Base-by-base conservation (phyloP, 2,113 vertebrate species). In the Nothocercus julius region DNA sequence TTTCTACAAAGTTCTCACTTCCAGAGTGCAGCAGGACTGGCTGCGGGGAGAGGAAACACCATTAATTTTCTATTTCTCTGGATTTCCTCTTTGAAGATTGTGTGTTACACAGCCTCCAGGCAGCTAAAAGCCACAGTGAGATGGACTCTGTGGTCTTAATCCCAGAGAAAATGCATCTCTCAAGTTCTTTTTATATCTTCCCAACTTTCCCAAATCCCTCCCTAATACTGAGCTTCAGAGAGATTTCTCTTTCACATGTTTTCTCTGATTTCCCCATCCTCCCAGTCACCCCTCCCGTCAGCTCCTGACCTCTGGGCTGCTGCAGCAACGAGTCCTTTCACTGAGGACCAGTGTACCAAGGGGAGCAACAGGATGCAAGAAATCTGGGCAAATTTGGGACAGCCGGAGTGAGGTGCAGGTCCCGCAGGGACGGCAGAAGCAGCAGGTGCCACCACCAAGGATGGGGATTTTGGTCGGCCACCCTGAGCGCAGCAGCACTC, bases 131-230 rank as follows among this genome's bases (percentile, higher is more conserved):
- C 42, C 78, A 45, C 76, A 8, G 45, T 1, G 42, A 87, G 85
- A 73, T 36, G 70, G 73, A 58, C 80, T 91, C 77, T 36, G 68
- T 22, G 66, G 36, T 88, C 70, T 92, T 94, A 93, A 96, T 96
- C 87, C 91, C 64, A 51, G 51, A 75, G 87, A 95, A 96, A 92
- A 92, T 1, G 1, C 75, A 56, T 78, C 66, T 79, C 81, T 87
- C 58, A 44, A 82, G 68, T 64, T 51, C 56, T 75, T 85, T 93
- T 89, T 87, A n/a, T 45, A 89, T 66, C 56, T 82, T 42, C 88
- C 81, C 75, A 66, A 21, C 85, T 63, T 86, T 82, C 80, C 68
- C 87, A 91, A 93, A 96, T 92, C 95, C 90, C 86, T 64, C 44
- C 45, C 80, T 95, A 80, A 93, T 40, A 30, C 87, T 67, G 32